These are phyloP conservation scores for Cotesia vestalis DNA, from an alignment of 1,140 invertebrate species.

Conservation along the genomic window DNA sequence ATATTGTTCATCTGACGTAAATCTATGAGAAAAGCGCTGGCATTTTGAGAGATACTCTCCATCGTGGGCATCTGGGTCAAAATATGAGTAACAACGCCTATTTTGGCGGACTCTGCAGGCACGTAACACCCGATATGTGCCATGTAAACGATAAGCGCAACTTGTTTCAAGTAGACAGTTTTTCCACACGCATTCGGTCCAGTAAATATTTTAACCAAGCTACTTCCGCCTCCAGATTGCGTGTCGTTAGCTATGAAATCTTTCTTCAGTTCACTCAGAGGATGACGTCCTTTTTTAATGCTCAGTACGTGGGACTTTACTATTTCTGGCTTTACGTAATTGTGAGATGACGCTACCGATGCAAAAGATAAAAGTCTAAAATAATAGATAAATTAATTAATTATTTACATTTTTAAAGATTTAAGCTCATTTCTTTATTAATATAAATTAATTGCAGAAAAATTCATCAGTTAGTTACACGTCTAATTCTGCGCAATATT, in stretches of 20 bases:
- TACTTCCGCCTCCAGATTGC: constrained; percentile 65
- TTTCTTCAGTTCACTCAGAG: constrained; percentile 76
- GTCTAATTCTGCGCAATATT: constrained; percentile 77
- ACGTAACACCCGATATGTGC: constrained; percentile 90
- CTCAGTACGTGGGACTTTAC: constrained; percentile 70
- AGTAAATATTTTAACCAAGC: constrained; percentile 81
- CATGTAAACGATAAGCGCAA: constrained; percentile 81
- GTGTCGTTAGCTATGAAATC: constrained; percentile 81
- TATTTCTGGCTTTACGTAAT: constrained; percentile 76
- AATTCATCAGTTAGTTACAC: constrained; percentile 67
- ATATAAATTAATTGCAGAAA: background rate
- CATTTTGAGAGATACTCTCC: constrained; percentile 80
- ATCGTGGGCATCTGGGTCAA: constrained; percentile 77
- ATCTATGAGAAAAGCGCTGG: constrained; percentile 89
- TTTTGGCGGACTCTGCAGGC: constrained; percentile 76
- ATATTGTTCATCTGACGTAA: constrained; percentile 81
- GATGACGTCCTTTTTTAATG: constrained; percentile 80
- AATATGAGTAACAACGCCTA: constrained; percentile 78
- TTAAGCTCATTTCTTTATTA: too few species aligned
- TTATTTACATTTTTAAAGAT: background rate
- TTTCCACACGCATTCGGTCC: constrained; percentile 94
- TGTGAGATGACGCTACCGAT: constrained; percentile 74
- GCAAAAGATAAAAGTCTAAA: constrained; percentile 79
- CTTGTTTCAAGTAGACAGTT: constrained; percentile 89
- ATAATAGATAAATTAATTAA: constrained; percentile 35